Conservation (phyloP, 2,113 vertebrate genomes). For the Empidonax alnorum region DNA sequence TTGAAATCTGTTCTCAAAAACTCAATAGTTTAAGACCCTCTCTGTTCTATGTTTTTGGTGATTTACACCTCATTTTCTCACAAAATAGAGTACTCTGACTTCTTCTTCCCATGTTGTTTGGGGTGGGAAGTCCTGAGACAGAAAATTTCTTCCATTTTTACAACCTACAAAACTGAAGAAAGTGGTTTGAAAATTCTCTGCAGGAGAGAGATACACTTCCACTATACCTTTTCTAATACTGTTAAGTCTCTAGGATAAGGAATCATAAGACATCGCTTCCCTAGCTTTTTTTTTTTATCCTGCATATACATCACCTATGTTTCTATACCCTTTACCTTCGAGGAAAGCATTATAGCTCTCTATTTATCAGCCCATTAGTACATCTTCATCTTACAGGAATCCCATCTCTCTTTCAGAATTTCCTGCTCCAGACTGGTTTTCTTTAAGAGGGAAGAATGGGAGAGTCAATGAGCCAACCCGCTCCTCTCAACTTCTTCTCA, state of each 20-base stretch:
- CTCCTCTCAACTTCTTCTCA: neutral
- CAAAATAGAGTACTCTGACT: neutral
- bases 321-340: neutral
- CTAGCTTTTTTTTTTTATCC: neutral
- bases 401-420: neutral
- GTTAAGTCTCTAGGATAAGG: neutral
- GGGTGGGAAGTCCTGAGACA: fast-evolving
- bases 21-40: neutral
- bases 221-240: neutral
- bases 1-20: neutral
- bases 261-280: neutral
- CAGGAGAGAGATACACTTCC: neutral
- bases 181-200: neutral
- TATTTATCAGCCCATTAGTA: neutral
- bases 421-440: neutral
- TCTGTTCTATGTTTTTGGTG: neutral
- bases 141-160: neutral
- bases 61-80: neutral
- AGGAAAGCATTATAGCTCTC: neutral
- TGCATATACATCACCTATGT: neutral
- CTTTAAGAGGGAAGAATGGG: neutral
- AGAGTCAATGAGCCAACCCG: neutral
- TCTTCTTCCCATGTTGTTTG: neutral
- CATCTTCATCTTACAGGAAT: neutral
- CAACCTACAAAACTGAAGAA: neutral